Percentiles rank a stretch among this genome's conserved stretches.
These are phyloP conservation scores for Hirtodrosophila trivittata DNA, from an alignment of 2,888 invertebrate genomes.

Conservation along the genomic window DNA sequence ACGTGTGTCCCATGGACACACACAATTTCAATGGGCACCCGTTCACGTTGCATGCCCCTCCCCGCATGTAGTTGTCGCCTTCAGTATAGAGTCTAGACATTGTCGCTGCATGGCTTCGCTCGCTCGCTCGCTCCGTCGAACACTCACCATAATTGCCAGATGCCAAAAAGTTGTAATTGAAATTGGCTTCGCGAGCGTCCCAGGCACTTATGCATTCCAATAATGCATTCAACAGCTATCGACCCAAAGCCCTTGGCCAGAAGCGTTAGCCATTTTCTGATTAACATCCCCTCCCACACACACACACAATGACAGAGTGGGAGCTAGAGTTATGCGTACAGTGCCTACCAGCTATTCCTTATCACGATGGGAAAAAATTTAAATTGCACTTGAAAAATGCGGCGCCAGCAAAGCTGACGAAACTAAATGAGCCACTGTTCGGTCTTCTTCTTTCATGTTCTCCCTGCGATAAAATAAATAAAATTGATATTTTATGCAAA, in stretches of 20 bases:
- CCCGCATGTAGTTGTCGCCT: background rate
- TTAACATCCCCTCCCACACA: no score
- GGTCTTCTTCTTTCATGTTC: constrained; percentile 16
- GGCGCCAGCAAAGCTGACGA: constrained; percentile 44
- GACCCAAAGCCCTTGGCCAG: no score
- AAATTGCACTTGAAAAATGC: constrained; percentile 50
- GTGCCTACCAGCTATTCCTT: constrained; percentile 7
- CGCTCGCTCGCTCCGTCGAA: constrained; percentile 4
- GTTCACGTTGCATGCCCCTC: constrained; percentile 13
- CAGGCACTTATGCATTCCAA: constrained; percentile 33
- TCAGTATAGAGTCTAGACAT: constrained; percentile 54
- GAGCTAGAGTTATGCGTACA: background rate
- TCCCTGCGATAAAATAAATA: constrained; percentile 71
- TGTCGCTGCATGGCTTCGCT: constrained; percentile 18
- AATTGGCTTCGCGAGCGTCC: constrained; percentile 31
- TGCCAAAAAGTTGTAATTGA: constrained; percentile 40
- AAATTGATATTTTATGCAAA: constrained; percentile 78
- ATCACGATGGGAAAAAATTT: constrained; percentile 38
- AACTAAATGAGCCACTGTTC: constrained; percentile 46
- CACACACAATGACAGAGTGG: background rate
- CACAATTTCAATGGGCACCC: constrained; percentile 5
- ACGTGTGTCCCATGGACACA: constrained; percentile 26
- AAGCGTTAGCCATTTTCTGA: no score
- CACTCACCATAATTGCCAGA: constrained; percentile 37
- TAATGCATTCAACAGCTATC: no score